Evolutionary conservation across 2,113 vertebrate species (phyloP).

Genomic region (Bubo blakistoni): DNA sequence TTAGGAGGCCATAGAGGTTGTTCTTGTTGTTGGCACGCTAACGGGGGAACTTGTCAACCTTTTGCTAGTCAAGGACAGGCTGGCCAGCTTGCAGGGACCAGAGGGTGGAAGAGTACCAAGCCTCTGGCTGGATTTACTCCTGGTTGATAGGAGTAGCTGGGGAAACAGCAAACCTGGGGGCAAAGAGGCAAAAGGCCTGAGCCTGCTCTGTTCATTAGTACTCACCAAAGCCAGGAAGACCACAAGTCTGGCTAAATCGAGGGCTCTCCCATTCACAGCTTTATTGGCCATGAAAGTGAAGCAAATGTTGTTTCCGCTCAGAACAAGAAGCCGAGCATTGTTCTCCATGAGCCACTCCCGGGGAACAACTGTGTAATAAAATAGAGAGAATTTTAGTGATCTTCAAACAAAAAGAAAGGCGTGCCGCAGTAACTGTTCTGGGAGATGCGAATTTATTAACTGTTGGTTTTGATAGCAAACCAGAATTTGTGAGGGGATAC

Average conservation of each 20-base stretch:
- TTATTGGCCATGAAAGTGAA: conserved; percentile 86
- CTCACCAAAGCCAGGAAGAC: conserved; percentile 88
- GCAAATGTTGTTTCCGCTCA: conserved; percentile 84
- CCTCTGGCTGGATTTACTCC: not conserved
- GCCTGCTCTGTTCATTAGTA: not conserved
- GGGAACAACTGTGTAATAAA: conserved; percentile 73
- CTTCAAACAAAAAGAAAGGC: not conserved
- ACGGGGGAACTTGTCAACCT: accelerated
- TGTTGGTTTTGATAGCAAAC: not conserved
- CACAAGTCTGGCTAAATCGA: conserved; percentile 78
- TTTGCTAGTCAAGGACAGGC: not conserved
- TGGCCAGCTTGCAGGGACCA: not conserved
- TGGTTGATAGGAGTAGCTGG: not conserved
- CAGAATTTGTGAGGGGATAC: not conserved
- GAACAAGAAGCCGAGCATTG: conserved; percentile 83
- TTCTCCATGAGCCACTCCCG: conserved; percentile 87
- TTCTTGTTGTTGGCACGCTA: not conserved
- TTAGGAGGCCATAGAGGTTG: not conserved
- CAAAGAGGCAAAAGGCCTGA: not conserved
- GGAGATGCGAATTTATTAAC: not conserved
- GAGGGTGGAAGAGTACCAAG: not conserved
- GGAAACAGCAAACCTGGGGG: not conserved
- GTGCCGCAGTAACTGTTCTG: not conserved
- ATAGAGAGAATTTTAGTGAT: not conserved
- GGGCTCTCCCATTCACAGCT: conserved; percentile 76